A percentile compares a stretch with the other conserved stretches of the same genome.
Evolutionary conservation across 2,888 invertebrate species (phyloP).

Genomic region (Resseliella maxima): DNA sequence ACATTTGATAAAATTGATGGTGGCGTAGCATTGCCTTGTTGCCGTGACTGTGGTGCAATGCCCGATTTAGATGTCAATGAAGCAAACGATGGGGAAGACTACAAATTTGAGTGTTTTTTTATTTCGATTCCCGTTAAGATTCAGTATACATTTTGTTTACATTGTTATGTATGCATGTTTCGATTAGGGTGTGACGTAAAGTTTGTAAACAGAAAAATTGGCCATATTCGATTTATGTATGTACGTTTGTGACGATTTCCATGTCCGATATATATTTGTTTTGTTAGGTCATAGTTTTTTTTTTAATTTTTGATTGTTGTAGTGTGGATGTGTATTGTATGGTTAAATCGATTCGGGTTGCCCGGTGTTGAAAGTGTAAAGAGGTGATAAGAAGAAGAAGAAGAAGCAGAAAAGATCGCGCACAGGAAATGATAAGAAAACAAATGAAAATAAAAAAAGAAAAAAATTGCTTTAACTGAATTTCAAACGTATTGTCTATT

Average conservation of each 20-base stretch:
- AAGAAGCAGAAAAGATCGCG: slow-evolving; percentile 54
- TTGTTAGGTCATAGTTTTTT: not conserved
- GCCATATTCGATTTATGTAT: no score
- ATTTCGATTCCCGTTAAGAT: slow-evolving; percentile 4
- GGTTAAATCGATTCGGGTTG: slow-evolving; percentile 6
- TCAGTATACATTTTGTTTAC: no score
- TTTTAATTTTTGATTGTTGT: not conserved
- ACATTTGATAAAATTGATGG: slow-evolving; percentile 69
- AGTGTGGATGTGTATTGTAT: not conserved
- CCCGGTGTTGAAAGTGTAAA: slow-evolving; percentile 38
- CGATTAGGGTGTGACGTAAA: no score
- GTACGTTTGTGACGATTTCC: no score
- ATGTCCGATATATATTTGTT: no score
- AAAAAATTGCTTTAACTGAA: not conserved
- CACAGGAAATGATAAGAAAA: slow-evolving; percentile 56
- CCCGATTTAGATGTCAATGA: slow-evolving; percentile 65
- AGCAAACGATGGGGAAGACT: slow-evolving; percentile 66
- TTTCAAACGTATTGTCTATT: not conserved
- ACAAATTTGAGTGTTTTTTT: slow-evolving; percentile 59
- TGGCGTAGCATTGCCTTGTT: slow-evolving; percentile 61
- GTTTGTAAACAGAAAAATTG: no score
- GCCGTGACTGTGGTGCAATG: slow-evolving; percentile 63
- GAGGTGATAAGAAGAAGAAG: slow-evolving; percentile 21
- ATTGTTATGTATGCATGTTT: no score
- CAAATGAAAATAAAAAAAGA: slow-evolving; percentile 1